Conservation (phyloP, 2,113 vertebrate genomes). For the Cryptomyrus ogoouensis region DNA sequence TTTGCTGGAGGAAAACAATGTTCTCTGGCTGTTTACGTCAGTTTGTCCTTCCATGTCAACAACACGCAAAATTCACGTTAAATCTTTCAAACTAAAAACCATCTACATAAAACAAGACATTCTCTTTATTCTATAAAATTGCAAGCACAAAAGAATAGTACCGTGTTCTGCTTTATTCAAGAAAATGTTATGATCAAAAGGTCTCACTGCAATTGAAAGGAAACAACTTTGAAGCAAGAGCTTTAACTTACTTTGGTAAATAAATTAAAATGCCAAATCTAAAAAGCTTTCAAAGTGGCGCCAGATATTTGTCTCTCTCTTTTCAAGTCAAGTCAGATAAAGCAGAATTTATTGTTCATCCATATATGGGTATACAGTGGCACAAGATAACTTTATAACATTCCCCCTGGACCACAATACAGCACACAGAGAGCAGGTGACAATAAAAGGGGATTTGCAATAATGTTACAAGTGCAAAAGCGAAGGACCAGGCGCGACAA, state of each 20-base stretch:
- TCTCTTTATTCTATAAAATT: not conserved
- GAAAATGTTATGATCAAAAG: not conserved
- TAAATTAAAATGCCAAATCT: not conserved
- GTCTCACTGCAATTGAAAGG: not conserved
- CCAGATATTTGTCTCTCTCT: not conserved
- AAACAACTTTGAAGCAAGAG: not conserved
- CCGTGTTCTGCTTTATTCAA: not conserved
- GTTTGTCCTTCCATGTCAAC: not conserved
- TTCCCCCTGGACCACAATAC: not conserved
- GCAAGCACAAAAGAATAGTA: not conserved
- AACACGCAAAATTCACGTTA: not conserved
- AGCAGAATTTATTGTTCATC: not conserved
- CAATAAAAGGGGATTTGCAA: not conserved
- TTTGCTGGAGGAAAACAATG: not conserved
- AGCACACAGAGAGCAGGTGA: not conserved
- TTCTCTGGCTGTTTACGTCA: not conserved
- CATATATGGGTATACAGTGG: not conserved
- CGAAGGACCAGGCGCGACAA: not conserved
- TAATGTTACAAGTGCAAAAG: not conserved
- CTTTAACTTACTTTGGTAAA: not conserved
- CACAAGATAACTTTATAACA: not conserved
- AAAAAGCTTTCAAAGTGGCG: not conserved
- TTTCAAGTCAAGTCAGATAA: not conserved
- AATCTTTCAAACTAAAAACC: not conserved
- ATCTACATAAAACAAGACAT: not conserved